phyloP scores from a whole-genome alignment of 2,113 vertebrate species.

The Stictonetta naevosa region DNA sequence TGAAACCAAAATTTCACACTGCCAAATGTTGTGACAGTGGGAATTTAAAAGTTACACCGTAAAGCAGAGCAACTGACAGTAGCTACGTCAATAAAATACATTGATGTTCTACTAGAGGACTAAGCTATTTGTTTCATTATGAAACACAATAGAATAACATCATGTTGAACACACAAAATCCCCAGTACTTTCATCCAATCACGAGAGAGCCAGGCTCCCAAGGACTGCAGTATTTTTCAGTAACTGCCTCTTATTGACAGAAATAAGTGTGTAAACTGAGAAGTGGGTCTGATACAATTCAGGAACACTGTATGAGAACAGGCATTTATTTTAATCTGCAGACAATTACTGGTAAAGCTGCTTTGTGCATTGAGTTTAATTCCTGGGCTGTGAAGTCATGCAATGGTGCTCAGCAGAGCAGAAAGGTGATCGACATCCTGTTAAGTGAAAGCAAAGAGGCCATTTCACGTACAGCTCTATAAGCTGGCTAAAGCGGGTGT shows the following conservation, averaged over 20 bases:
- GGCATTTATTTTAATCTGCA: conserved; percentile 37
- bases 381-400: conserved; percentile 65
- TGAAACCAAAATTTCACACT: not conserved
- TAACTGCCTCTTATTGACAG: not conserved
- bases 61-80: not conserved
- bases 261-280: not conserved
- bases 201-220: not conserved
- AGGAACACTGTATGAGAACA: not conserved
- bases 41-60: not conserved
- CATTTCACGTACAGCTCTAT: conserved; percentile 17
- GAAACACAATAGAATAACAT: not conserved
- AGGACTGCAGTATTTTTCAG: not conserved
- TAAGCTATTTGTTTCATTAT: not conserved
- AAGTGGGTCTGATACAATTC: not conserved
- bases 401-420: conserved; percentile 65
- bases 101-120: rapidly evolving
- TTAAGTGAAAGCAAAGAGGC: conserved; percentile 55
- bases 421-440: conserved; percentile 62
- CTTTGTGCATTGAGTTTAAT: conserved; percentile 51
- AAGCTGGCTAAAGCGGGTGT: not conserved
- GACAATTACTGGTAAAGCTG: conserved; percentile 41
- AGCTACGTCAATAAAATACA: not conserved
- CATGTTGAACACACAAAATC: not conserved
- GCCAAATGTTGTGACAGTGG: not conserved
- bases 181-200: not conserved